Conservation (phyloP, 2,797 vertebrate genomes). For the Buphagus erythrorhynchus region DNA sequence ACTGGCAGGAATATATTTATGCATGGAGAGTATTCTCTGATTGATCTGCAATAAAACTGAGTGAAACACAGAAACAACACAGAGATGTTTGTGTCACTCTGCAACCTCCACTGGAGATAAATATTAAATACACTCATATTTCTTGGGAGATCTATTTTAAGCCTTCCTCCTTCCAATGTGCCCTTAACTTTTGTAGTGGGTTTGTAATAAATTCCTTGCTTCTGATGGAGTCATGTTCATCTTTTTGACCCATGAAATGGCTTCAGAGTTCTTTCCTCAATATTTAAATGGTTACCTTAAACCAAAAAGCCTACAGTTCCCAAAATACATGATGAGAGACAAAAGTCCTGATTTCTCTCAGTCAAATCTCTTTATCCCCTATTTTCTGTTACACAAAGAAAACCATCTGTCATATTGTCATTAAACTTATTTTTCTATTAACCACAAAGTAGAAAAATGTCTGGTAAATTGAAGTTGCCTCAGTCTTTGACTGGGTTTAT, state of each 20-base stretch:
- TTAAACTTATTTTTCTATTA: neutral
- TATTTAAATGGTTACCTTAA: neutral
- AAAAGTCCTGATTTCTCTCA: neutral
- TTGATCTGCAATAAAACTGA: constrained; percentile 26
- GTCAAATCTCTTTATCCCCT: neutral
- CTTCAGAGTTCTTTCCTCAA: neutral
- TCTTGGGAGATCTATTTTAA: neutral
- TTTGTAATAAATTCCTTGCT: neutral
- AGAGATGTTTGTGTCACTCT: neutral
- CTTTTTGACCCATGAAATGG: neutral
- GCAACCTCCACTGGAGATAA: neutral
- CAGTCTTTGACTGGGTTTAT: neutral
- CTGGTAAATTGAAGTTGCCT: neutral
- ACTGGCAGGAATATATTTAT: constrained; percentile 22
- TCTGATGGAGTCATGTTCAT: neutral
- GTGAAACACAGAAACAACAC: constrained; percentile 9
- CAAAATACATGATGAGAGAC: neutral
- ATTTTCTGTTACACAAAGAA: neutral
- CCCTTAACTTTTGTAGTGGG: neutral
- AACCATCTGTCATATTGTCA: neutral
- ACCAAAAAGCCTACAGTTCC: neutral
- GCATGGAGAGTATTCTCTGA: neutral
- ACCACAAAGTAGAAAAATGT: neutral
- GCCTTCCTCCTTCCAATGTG: neutral
- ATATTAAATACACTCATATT: constrained; percentile 6